Evolutionary conservation across 2,113 vertebrate species (phyloP).

Genomic region (Emydocephalus ijimae): DNA sequence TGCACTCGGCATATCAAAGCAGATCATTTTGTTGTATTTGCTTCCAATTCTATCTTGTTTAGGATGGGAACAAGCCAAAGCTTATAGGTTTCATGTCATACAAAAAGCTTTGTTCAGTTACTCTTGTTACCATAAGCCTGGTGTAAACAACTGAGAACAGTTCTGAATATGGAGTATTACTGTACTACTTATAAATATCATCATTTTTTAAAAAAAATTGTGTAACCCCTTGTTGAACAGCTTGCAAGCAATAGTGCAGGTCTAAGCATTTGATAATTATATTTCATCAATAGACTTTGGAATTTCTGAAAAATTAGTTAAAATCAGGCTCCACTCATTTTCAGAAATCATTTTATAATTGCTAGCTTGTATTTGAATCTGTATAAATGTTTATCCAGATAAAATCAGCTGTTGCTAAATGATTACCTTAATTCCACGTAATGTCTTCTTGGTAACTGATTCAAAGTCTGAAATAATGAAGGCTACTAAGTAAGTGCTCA

Average conservation of each 20-base stretch:
- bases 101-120: not conserved
- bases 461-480: slow-evolving; percentile 89
- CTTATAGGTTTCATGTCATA: not conserved
- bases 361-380: not conserved
- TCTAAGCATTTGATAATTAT: not conserved
- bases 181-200: not conserved
- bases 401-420: not conserved
- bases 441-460: slow-evolving; percentile 82
- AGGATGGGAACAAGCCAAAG: not conserved
- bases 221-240: not conserved
- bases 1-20: not conserved
- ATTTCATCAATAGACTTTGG: not conserved
- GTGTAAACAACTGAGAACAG: not conserved
- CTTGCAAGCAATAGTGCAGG: not conserved
- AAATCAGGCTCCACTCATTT: not conserved
- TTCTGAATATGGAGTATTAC: not conserved
- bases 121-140: not conserved
- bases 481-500: slow-evolving; percentile 92
- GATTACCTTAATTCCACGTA: slow-evolving; percentile 81
- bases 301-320: not conserved
- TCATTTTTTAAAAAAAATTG: not conserved
- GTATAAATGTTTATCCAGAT: not conserved
- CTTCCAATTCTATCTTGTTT: not conserved
- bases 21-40: not conserved
- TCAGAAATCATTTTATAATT: not conserved